Base-by-base conservation (phyloP, 2,113 vertebrate species). In the Dipodomys ordii region DNA sequence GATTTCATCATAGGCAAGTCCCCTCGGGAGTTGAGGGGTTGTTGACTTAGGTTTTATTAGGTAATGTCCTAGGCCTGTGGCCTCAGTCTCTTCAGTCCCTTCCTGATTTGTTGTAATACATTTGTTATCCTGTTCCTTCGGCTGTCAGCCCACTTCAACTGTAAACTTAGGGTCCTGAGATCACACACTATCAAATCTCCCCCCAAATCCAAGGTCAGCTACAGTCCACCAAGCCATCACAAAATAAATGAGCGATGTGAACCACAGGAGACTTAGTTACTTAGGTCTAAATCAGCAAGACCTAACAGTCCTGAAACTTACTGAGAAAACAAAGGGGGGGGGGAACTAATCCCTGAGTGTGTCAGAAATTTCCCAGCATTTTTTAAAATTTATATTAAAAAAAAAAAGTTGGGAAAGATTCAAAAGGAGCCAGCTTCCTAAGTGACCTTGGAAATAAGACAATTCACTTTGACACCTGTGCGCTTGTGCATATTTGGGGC, bases 341-440 rank as follows among this genome's bases (percentile, higher is more conserved):
- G 60, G 67, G 62, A 7, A 16, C 39, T 39, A 39, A 39, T 39
- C 39, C 78, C 39, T 44, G n/a, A 11, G 39, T 69, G 23, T 68
- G 32, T 91, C 76, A 89, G 67, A 95, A 86, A 64, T 25, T 64
- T 53, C 69, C 5, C 18, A 90, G 80, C 5, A 79, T 83, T 85
- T 93, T 53, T 27, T 78, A 65, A 86, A 87, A 27, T 23, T 82
- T 57, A 18, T 57, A 57, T 2, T 9, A 53, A 53, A 57, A 18
- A 57, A 16, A n/a, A 64, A 64, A 64, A 25, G 22, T 64, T 64
- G 22, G 19, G 22, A 64, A 64, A 25, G 20, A 64, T n/a, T 77
- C 49, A 28, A 65, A 62, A 7, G n/a, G 19, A 88, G 25, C n/a
- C 72, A 83, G 62, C 22, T 85, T 65, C 78, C 18, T 4, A 46